These are phyloP conservation scores for Zosterops japonicus DNA, from an alignment of 2,113 vertebrate species.

Conservation along the genomic window DNA sequence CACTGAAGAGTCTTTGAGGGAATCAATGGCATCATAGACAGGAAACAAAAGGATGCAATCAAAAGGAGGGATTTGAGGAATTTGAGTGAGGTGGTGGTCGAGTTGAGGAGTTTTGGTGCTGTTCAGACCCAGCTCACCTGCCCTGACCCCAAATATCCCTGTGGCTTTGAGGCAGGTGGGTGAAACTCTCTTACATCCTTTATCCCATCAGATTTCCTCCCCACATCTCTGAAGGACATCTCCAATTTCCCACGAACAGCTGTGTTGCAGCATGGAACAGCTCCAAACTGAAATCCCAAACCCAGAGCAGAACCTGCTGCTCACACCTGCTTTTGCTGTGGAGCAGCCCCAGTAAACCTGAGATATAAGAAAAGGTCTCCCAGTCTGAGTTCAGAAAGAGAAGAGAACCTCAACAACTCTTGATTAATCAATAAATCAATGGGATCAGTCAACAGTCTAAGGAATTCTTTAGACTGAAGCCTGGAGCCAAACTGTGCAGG, in stretches of 20 bases:
- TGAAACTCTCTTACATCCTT: neutral
- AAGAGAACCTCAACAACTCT: neutral
- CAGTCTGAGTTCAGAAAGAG: neutral
- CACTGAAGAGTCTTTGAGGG: neutral
- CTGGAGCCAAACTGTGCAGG: neutral
- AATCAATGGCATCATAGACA: accelerated
- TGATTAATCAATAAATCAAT: neutral
- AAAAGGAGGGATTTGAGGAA: neutral
- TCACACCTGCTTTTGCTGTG: neutral
- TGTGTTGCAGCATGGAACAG: neutral
- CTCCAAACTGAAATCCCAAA: neutral
- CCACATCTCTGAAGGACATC: neutral
- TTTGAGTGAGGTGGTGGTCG: neutral
- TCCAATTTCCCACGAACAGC: neutral
- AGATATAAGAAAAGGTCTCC: neutral
- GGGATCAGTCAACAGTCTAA: neutral
- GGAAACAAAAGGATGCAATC: neutral
- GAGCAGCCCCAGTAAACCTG: neutral
- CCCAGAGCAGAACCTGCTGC: neutral
- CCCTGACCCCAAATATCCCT: neutral
- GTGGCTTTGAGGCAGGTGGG: neutral
- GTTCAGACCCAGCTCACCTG: neutral
- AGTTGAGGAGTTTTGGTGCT: neutral
- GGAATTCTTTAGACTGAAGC: neutral
- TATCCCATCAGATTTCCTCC: neutral